Conservation (phyloP, 2,888 invertebrate species). For the Lithophane ornitopus region DNA sequence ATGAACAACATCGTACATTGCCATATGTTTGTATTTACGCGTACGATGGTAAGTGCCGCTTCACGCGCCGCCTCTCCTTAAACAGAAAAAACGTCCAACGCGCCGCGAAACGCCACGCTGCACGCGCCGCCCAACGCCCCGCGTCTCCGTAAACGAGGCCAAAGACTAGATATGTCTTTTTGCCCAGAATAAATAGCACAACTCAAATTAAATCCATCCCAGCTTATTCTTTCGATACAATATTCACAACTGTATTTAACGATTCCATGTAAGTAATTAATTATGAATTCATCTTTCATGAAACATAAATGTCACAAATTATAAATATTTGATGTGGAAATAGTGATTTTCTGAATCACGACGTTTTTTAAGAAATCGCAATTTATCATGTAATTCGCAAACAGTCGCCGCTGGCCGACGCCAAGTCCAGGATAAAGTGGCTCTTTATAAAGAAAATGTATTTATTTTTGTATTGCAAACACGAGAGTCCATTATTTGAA, state of each 20-base stretch:
- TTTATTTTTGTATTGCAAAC: constrained; percentile 45
- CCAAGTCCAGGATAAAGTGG: constrained; percentile 26
- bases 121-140: too few relatives aligned
- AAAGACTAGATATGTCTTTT: too few relatives aligned
- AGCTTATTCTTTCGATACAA: not conserved
- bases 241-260: not conserved
- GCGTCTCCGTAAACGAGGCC: too few relatives aligned
- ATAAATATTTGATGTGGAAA: constrained; percentile 25
- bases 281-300: constrained; percentile 6
- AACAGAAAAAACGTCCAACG: too few relatives aligned
- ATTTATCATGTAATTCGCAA: constrained; percentile 46
- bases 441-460: constrained; percentile 35
- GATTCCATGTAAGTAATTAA: constrained; percentile 5
- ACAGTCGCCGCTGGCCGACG: constrained; percentile 25
- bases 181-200: not conserved
- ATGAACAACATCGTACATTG: too few relatives aligned
- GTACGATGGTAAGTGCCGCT: too few relatives aligned
- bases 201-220: not conserved
- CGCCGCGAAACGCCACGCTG: too few relatives aligned
- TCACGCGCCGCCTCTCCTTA: too few relatives aligned
- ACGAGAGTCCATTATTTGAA: constrained; percentile 41
- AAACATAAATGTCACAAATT: constrained; percentile 20
- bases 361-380: constrained; percentile 32
- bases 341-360: constrained; percentile 22
- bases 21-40: too few relatives aligned